Evolutionary conservation across 1,140 invertebrate genomes (phyloP).

Genomic region (Ips typographus): DNA sequence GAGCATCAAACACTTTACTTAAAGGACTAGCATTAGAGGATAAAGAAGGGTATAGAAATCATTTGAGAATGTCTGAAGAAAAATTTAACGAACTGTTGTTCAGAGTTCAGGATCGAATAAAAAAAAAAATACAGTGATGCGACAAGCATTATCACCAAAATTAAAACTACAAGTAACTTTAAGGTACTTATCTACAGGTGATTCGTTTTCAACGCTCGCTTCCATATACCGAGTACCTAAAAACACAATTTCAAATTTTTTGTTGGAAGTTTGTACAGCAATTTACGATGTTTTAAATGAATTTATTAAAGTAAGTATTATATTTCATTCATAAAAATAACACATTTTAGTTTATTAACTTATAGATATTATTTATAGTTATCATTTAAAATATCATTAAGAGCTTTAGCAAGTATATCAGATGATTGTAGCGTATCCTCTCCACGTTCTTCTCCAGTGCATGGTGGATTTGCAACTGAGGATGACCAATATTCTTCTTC

Average conservation of each 20-base stretch:
- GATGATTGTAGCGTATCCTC: no score
- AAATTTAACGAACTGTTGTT: conserved; percentile 39
- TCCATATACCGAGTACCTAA: conserved; percentile 35
- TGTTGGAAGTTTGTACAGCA: conserved; percentile 31
- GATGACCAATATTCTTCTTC: no score
- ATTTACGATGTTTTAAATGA: conserved; percentile 38
- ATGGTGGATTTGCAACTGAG: no score
- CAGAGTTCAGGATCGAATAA: conserved; percentile 39
- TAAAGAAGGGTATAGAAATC: conserved; percentile 39
- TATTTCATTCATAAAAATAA: background rate
- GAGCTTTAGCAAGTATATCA: no score
- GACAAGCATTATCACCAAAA: conserved; percentile 43
- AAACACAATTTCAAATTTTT: conserved; percentile 41
- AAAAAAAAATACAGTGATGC: conserved; percentile 45
- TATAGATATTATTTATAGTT: no score
- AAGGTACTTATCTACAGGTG: conserved; percentile 35
- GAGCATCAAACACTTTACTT: conserved; percentile 36
- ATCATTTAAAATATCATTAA: no score
- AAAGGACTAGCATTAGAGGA: conserved; percentile 39
- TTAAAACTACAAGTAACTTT: conserved; percentile 42
- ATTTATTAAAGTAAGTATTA: conserved; percentile 40
- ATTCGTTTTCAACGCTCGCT: conserved; percentile 31
- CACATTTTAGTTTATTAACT: conserved; percentile 3
- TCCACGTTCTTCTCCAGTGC: no score
- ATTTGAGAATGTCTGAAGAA: conserved; percentile 40